Base-by-base conservation (phyloP, 2,113 vertebrate genomes). In the Chionomys nivalis region DNA sequence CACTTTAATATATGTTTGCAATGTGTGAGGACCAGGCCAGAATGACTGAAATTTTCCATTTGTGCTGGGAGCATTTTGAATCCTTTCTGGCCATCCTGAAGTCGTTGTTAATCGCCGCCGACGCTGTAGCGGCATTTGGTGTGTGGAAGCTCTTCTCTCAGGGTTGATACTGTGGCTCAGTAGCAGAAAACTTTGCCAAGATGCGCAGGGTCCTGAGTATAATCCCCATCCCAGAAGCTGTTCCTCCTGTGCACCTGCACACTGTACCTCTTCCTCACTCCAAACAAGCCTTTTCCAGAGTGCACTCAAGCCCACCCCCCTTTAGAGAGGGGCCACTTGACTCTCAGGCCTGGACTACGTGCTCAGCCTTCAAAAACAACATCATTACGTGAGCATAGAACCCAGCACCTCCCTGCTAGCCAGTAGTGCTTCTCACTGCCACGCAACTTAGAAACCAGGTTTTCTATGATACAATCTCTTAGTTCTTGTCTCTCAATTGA, bases 401-500 rank as follows among this genome's bases (percentile, higher is more conserved):
- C 55, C 19, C 23, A 87, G 6, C 5, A 7, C 24, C 63, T 85
- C 73, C 36, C 88, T 77, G 31, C 44, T 10, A 65, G 63, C 39
- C 81, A 44, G 61, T 3, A 13, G 17, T 23, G 19, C 19, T 49
- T 58, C 72, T 93, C 28, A 36, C 42, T 58, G 21, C 49, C 49
- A 14, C 26, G 81, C 14, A 55, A 11, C 16, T 33, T 52, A 58
- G 55, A n/a, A n/a, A n/a, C n/a, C 21, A 58, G 14, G 68, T 90
- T 76, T 90, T 63, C 89, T 72, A 5, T 49, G 17, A n/a, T 76
- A n/a, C 3, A 55, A 44, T 63, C 55, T 65, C 49, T 70, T 33
- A 78, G 96, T 52, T 78, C 79, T 61, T 65, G 26, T 7, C 12
- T 90, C 23, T 88, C 90, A 72, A 63, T 79, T 86, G 66, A 91